These are phyloP conservation scores for Argyrosomus regius DNA, from an alignment of 2,797 vertebrate species.

Conservation along the genomic window DNA sequence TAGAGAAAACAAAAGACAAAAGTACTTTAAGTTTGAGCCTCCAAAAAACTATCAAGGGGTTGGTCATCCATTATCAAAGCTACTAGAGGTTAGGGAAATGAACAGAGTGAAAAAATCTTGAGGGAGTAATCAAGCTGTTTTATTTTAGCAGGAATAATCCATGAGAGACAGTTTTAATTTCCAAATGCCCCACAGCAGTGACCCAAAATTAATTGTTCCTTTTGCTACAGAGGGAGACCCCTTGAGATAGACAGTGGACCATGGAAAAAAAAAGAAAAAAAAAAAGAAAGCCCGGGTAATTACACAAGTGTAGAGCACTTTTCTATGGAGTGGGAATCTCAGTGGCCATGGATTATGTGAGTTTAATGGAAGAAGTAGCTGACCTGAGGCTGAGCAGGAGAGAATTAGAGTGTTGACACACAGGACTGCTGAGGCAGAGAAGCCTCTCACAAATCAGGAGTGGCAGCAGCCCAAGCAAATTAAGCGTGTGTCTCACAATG, in stretches of 20 bases:
- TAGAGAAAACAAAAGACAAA: slow-evolving; percentile 11
- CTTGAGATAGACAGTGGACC: slow-evolving; percentile 74
- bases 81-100: slow-evolving; percentile 71
- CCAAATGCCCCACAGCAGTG: slow-evolving; percentile 81
- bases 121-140: slow-evolving; percentile 79
- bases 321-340: slow-evolving; percentile 64
- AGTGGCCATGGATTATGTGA: slow-evolving; percentile 67
- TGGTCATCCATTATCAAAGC: slow-evolving; percentile 67
- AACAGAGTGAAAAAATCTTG: slow-evolving; percentile 62
- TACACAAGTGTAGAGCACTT: slow-evolving; percentile 78
- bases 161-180: slow-evolving; percentile 84
- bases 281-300: slow-evolving; percentile 73
- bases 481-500: slow-evolving; percentile 38
- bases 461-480: slow-evolving; percentile 50
- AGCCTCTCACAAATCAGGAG: slow-evolving; percentile 49
- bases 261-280: slow-evolving; percentile 36
- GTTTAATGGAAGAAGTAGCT: slow-evolving; percentile 62
- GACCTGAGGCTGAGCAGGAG: slow-evolving; percentile 65
- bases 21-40: not conserved
- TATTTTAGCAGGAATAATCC: slow-evolving; percentile 82
- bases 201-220: slow-evolving; percentile 87
- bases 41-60: slow-evolving; percentile 23
- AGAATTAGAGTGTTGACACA: slow-evolving; percentile 68
- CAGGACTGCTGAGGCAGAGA: slow-evolving; percentile 53
- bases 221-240: slow-evolving; percentile 78